These are phyloP conservation scores for Sinohyriopsis cumingii DNA, from an alignment of 2,888 invertebrate species.

Conservation along the genomic window DNA sequence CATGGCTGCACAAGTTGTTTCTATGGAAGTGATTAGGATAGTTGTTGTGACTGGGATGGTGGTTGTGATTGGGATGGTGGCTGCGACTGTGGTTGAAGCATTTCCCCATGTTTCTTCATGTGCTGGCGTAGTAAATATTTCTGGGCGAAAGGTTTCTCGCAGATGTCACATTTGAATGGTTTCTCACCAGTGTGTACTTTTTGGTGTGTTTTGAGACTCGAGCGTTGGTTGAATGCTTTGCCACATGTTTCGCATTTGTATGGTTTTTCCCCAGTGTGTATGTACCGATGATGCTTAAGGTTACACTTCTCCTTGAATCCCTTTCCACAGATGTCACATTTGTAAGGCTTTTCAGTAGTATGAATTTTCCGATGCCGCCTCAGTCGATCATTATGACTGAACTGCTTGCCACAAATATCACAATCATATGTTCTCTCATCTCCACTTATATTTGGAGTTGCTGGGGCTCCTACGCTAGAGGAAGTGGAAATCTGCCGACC, in stretches of 20 bases:
- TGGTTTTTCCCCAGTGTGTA: conserved; percentile 40
- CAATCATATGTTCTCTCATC: conserved; percentile 38
- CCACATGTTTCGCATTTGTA: conserved; percentile 42
- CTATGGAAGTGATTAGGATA: too few relatives aligned
- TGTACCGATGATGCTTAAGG: conserved; percentile 37
- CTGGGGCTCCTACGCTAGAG: conserved; percentile 27
- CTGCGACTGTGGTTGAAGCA: too few relatives aligned
- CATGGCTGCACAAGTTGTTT: too few relatives aligned
- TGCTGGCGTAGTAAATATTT: conserved; percentile 40
- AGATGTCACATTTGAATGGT: conserved; percentile 32
- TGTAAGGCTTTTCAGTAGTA: conserved; percentile 39
- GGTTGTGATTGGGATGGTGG: too few relatives aligned
- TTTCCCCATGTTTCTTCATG: conserved; percentile 32
- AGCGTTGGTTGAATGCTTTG: conserved; percentile 38
- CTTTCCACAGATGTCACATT: conserved; percentile 42
- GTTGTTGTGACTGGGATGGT: too few relatives aligned
- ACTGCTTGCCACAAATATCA: conserved; percentile 39
- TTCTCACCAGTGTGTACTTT: conserved; percentile 41
- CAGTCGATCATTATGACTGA: conserved; percentile 35
- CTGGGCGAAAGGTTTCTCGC: conserved; percentile 40
- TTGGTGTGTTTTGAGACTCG: conserved; percentile 40
- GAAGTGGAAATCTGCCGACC: conserved; percentile 34
- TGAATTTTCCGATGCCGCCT: conserved; percentile 40
- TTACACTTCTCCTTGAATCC: conserved; percentile 41
- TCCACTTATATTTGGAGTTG: conserved; percentile 22